Percentiles rank a stretch among this genome's conserved stretches.
Conservation (phyloP, 2,113 vertebrate species). For the Microtus ochrogaster region DNA sequence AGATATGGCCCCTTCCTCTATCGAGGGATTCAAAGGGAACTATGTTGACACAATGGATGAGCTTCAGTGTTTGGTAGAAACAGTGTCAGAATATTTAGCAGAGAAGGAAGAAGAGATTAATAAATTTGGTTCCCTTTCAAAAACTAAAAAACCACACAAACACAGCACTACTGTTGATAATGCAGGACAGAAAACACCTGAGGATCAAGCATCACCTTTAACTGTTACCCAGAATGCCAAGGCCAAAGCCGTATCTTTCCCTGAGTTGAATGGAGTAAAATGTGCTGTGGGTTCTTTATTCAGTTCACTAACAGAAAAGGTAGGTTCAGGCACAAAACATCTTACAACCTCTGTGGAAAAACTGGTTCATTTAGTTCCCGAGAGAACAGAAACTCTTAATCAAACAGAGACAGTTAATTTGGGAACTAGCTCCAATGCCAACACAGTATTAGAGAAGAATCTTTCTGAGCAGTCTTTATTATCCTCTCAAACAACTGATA, state of each 20-base stretch:
- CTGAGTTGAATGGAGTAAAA: slow-evolving; percentile 90
- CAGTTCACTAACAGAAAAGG: slow-evolving; percentile 91
- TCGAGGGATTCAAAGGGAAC: slow-evolving; percentile 87
- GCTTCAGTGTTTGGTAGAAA: slow-evolving; percentile 94
- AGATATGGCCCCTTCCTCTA: slow-evolving; percentile 84
- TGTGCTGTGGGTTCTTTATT: slow-evolving; percentile 91
- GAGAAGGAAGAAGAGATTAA: slow-evolving; percentile 97
- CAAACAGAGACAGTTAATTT: slow-evolving; percentile 85
- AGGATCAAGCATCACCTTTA: slow-evolving; percentile 70
- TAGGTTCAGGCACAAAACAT: slow-evolving; percentile 89
- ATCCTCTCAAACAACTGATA: slow-evolving; percentile 76
- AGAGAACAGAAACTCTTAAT: slow-evolving; percentile 79
- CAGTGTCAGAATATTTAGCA: slow-evolving; percentile 95
- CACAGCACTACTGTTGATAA: slow-evolving; percentile 74
- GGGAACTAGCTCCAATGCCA: slow-evolving; percentile 85
- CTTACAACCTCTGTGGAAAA: slow-evolving; percentile 87
- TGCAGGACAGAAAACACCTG: slow-evolving; percentile 73
- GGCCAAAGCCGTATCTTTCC: slow-evolving; percentile 78
- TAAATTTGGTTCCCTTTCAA: slow-evolving; percentile 89
- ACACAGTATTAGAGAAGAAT: slow-evolving; percentile 83
- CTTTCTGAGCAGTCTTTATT: slow-evolving; percentile 83
- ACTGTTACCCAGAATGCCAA: slow-evolving; percentile 74
- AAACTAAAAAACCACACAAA: slow-evolving; percentile 81
- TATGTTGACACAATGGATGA: slow-evolving; percentile 92
- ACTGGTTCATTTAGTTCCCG: slow-evolving; percentile 81